Evolutionary conservation across 2,797 vertebrate species (phyloP).

Genomic region (Paedocypris micromegethes): DNA sequence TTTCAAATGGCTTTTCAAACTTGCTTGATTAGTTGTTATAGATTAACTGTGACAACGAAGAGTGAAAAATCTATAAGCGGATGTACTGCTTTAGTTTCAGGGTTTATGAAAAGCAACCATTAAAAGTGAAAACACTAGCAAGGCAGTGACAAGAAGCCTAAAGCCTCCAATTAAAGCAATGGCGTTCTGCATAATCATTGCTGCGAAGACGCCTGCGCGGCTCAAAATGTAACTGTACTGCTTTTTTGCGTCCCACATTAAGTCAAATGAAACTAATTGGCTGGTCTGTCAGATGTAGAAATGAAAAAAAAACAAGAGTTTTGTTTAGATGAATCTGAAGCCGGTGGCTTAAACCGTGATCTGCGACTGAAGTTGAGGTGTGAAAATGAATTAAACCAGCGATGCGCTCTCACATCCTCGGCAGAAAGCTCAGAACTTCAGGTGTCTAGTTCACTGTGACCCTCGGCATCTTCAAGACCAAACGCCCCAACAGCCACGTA

Average conservation of each 20-base stretch:
- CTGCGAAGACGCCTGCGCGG: neutral
- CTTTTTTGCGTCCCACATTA: neutral
- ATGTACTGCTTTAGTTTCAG: neutral
- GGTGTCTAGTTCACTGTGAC: constrained; percentile 7
- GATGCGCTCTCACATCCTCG: too few species aligned
- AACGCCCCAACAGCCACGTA: neutral
- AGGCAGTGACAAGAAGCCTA: neutral
- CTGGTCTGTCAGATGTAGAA: neutral
- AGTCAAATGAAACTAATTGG: constrained; percentile 34
- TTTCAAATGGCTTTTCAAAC: neutral
- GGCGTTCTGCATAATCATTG: neutral
- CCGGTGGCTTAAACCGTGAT: too few species aligned
- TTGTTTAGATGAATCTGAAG: too few species aligned
- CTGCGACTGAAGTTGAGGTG: too few species aligned
- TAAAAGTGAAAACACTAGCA: constrained; percentile 1
- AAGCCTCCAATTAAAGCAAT: constrained; percentile 9
- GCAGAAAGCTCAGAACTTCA: neutral
- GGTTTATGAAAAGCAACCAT: constrained; percentile 12
- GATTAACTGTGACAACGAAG: neutral
- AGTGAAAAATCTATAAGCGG: neutral
- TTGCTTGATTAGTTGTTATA: neutral
- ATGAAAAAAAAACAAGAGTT: too few species aligned
- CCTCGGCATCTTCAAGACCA: constrained; percentile 5
- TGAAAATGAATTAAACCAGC: too few species aligned
- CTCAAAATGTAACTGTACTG: neutral